Evolutionary conservation across 1,140 invertebrate species (phyloP).

Genomic region (Coptotermes formosanus): DNA sequence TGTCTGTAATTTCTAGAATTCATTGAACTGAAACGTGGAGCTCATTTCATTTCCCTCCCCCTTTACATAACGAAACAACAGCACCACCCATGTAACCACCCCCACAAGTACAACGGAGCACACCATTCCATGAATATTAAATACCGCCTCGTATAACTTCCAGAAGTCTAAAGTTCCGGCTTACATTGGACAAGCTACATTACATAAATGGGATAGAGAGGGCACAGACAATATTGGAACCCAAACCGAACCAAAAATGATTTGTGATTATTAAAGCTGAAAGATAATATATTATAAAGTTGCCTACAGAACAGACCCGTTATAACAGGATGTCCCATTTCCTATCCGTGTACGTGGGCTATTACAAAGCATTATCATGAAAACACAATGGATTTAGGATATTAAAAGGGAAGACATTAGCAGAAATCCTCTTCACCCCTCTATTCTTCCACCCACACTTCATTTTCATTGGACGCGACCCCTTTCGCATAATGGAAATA

Average conservation of each 20-base stretch:
- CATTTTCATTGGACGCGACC: constrained; percentile 17
- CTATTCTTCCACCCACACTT: not conserved
- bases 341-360: constrained; percentile 12
- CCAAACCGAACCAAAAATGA: constrained; percentile 26
- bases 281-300: constrained; percentile 26
- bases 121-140: constrained; percentile 27
- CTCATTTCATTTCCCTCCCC: not conserved
- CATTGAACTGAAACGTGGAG: not conserved
- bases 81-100: not conserved
- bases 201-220: not conserved
- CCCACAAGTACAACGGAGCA: not conserved
- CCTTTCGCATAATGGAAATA: constrained; percentile 10
- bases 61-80: not conserved
- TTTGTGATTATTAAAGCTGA: constrained; percentile 31
- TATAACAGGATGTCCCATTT: constrained; percentile 27
- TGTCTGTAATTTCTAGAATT: constrained; percentile 19
- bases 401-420: constrained; percentile 34
- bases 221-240: not conserved
- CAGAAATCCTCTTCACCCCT: constrained; percentile 21
- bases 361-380: constrained; percentile 19
- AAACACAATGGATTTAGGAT: constrained; percentile 31
- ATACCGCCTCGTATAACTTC: not conserved
- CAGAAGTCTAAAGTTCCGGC: not conserved
- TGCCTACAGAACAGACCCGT: not conserved
- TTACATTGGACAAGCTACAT: not conserved